phyloP scores from a whole-genome alignment of 2,888 invertebrate species.

The Drosophila sordidula region DNA sequence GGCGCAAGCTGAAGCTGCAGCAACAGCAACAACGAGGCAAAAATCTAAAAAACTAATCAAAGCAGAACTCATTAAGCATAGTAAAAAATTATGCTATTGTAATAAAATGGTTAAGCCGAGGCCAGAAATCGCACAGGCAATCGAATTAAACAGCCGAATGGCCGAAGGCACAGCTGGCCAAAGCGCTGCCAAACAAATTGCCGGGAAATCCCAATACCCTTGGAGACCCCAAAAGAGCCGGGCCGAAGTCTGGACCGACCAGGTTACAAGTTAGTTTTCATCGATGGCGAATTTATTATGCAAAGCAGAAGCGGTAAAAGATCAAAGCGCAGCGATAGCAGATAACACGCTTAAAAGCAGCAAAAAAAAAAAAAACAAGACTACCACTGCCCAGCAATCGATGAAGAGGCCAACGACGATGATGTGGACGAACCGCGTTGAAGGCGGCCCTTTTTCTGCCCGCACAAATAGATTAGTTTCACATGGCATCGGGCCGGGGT shows the following conservation, averaged over 20 bases:
- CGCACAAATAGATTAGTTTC: slow-evolving; percentile 83
- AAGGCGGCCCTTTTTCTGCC: slow-evolving; percentile 52
- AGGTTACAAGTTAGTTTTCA: slow-evolving; percentile 75
- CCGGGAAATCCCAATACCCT: slow-evolving; percentile 69
- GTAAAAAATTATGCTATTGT: slow-evolving; percentile 79
- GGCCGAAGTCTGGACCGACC: slow-evolving; percentile 30
- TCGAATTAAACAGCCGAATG: slow-evolving; percentile 76
- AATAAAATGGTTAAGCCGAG: slow-evolving; percentile 75
- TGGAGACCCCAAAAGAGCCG: slow-evolving; percentile 20
- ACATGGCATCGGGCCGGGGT: slow-evolving; percentile 69
- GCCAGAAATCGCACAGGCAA: slow-evolving; percentile 73
- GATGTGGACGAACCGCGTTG: slow-evolving; percentile 11
- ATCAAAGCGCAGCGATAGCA: slow-evolving; percentile 79
- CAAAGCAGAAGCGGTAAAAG: slow-evolving; percentile 80
- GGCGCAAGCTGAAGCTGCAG: slow-evolving; percentile 35
- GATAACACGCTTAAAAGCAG: slow-evolving; percentile 65
- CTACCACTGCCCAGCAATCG: slow-evolving; percentile 27
- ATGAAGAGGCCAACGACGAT: slow-evolving; percentile 36
- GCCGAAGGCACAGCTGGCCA: slow-evolving; percentile 53
- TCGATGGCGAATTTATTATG: slow-evolving; percentile 79
- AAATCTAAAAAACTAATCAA: slow-evolving; percentile 71
- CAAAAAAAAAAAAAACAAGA: slow-evolving; percentile 2
- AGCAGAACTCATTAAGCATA: slow-evolving; percentile 79
- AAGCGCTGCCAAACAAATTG: slow-evolving; percentile 72
- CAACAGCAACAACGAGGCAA: slow-evolving; percentile 24